Conservation (phyloP, 2,888 invertebrate genomes). For the Tineola bisselliella region DNA sequence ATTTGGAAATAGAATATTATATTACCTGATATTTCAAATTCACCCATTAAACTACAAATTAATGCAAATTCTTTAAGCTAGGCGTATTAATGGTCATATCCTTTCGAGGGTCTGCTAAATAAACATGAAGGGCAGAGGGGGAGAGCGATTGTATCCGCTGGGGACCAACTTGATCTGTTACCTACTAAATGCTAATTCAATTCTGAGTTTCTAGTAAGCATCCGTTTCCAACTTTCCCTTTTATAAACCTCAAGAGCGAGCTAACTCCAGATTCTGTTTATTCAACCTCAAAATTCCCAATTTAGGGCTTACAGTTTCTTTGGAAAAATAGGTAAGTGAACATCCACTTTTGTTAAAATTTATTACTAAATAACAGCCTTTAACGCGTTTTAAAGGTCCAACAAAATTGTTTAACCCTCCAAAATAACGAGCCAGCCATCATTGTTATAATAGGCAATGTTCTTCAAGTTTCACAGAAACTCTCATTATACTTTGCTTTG, state of each 20-base stretch:
- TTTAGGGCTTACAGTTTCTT: neutral
- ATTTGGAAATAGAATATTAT: constrained; percentile 2
- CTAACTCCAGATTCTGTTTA: neutral
- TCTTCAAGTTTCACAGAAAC: constrained; percentile 30
- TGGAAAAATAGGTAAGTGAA: constrained; percentile 7
- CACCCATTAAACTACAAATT: constrained; percentile 27
- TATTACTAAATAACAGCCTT: constrained; percentile 3
- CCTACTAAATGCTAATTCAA: constrained; percentile 51
- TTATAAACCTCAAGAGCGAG: constrained; percentile 18
- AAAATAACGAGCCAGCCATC: constrained; percentile 27
- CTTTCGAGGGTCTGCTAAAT: constrained; percentile 53
- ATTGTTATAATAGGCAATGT: constrained; percentile 26
- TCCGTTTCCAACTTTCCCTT: constrained; percentile 29
- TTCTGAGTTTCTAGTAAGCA: constrained; percentile 33
- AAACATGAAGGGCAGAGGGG: constrained; percentile 43
- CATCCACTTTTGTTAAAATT: constrained; percentile 1
- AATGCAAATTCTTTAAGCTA: constrained; percentile 50
- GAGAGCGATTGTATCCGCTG: constrained; percentile 34
- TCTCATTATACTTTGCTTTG: constrained; percentile 21
- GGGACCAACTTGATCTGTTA: constrained; percentile 43
- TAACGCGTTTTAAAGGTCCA: constrained; percentile 10
- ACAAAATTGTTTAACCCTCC: constrained; percentile 7
- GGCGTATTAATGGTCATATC: constrained; percentile 42
- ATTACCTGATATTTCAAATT: neutral
- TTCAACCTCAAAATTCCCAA: neutral